These are phyloP conservation scores for Scaeva pyrastri DNA, from an alignment of 2,888 invertebrate genomes.

Conservation along the genomic window DNA sequence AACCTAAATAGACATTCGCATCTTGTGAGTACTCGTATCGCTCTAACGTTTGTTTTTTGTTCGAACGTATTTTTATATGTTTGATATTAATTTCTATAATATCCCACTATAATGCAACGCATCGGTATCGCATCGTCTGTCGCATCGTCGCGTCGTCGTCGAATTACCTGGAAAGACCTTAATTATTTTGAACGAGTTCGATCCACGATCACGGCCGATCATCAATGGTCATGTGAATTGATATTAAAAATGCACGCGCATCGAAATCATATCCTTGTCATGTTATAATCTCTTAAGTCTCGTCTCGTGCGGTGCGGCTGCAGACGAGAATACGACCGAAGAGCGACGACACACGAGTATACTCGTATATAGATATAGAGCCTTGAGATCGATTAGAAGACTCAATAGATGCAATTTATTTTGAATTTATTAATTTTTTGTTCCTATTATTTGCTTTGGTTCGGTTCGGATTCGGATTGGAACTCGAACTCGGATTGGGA, in stretches of 20 bases:
- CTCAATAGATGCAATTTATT: slow-evolving; percentile 74
- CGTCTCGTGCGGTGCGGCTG: slow-evolving; percentile 72
- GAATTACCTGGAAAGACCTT: slow-evolving; percentile 70
- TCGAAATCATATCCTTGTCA: slow-evolving; percentile 76
- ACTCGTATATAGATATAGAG: slow-evolving; percentile 16
- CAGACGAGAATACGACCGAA: slow-evolving; percentile 48
- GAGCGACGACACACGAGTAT: too few relatives aligned
- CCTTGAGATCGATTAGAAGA: slow-evolving; percentile 73
- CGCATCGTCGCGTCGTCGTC: too few relatives aligned
- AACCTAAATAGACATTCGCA: slow-evolving; percentile 71
- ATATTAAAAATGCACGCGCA: slow-evolving; percentile 74
- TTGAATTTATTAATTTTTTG: slow-evolving; percentile 71
- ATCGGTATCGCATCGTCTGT: slow-evolving; percentile 6
- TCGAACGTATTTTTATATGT: slow-evolving; percentile 5
- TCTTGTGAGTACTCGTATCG: slow-evolving; percentile 22
- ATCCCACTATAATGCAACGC: slow-evolving; percentile 44
- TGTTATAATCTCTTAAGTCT: slow-evolving; percentile 65
- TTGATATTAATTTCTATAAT: slow-evolving; percentile 37
- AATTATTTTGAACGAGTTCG: slow-evolving; percentile 67
- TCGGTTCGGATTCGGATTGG: slow-evolving; percentile 4
- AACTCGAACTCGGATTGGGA: too few relatives aligned
- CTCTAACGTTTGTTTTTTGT: slow-evolving; percentile 19
- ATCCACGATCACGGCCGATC: slow-evolving; percentile 39
- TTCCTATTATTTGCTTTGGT: not conserved
- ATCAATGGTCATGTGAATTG: slow-evolving; percentile 61